A percentile compares a stretch with the other conserved stretches of the same genome.
Conservation (phyloP, 2,113 vertebrate genomes). For the Aphyosemion australe region DNA sequence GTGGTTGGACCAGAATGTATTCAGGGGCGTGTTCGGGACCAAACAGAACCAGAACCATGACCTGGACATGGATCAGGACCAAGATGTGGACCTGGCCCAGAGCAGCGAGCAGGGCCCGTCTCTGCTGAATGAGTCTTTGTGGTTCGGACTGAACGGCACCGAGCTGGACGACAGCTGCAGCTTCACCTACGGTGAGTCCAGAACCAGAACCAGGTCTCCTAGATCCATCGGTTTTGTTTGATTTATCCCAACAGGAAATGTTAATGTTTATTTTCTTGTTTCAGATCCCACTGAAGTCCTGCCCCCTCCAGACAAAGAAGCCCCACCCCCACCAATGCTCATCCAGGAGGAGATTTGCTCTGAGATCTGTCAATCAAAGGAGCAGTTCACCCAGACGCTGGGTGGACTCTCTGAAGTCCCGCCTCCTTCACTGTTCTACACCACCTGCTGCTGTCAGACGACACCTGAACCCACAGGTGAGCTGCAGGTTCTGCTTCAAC, state of each 20-base stretch:
- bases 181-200: conserved; percentile 72
- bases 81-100: neutral
- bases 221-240: neutral
- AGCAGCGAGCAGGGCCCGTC: neutral
- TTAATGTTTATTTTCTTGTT: neutral
- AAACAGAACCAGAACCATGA: neutral
- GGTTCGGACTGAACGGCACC: conserved; percentile 47
- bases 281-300: conserved; percentile 63
- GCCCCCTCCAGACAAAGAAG: conserved; percentile 57
- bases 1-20: conserved; percentile 78
- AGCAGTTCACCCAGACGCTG: conserved; percentile 62
- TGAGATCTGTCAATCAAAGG: conserved; percentile 66
- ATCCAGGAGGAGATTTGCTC: conserved; percentile 67
- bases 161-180: conserved; percentile 49
- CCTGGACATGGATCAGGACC: neutral
- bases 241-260: neutral
- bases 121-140: conserved; percentile 49
- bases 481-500: neutral
- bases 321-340: conserved; percentile 31
- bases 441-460: conserved; percentile 50
- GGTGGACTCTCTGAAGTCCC: conserved; percentile 75
- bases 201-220: neutral
- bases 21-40: conserved; percentile 56
- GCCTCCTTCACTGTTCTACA: conserved; percentile 60
- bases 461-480: conserved; percentile 63